phyloP scores from a whole-genome alignment of 2,113 vertebrate genomes.

The Dromiciops gliroides region DNA sequence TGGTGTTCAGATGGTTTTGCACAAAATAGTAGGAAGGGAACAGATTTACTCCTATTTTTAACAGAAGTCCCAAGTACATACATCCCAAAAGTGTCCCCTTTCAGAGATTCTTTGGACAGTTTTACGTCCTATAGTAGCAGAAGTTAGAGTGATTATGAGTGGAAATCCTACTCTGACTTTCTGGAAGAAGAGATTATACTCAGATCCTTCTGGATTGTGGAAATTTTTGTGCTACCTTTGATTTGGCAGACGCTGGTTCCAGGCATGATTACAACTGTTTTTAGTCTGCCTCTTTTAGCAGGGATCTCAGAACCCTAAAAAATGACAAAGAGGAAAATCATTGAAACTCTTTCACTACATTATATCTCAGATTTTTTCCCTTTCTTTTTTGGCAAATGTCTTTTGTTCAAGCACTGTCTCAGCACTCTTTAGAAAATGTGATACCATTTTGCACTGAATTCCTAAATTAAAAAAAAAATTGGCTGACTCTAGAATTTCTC shows the following conservation, averaged over 20 bases:
- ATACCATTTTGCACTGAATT: slow-evolving; percentile 55
- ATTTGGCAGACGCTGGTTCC: slow-evolving; percentile 21
- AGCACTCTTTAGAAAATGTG: slow-evolving; percentile 61
- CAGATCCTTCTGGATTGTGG: neutral
- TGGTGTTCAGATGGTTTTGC: neutral
- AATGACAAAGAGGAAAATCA: slow-evolving; percentile 21
- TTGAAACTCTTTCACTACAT: slow-evolving; percentile 58
- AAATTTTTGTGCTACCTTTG: neutral
- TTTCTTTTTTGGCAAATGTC: slow-evolving; percentile 64
- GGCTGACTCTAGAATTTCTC: slow-evolving; percentile 62
- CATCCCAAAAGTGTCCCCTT: neutral
- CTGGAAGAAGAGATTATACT: neutral
- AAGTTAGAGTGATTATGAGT: rapidly evolving
- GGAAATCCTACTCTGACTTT: neutral
- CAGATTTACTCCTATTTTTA: neutral
- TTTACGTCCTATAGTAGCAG: neutral
- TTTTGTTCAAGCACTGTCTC: slow-evolving; percentile 69
- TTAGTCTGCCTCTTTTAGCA: neutral
- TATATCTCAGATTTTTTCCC: slow-evolving; percentile 38
- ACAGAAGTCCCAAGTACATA: neutral
- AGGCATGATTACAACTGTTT: slow-evolving; percentile 36
- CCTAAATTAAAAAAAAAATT: slow-evolving; percentile 39
- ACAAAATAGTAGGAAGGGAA: slow-evolving; percentile 32
- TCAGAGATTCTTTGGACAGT: neutral
- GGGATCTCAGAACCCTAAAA: slow-evolving; percentile 10